Percentiles rank a stretch among this genome's conserved stretches.
phyloP scores from a whole-genome alignment of 2,113 vertebrate species.

The Onychostoma macrolepis region DNA sequence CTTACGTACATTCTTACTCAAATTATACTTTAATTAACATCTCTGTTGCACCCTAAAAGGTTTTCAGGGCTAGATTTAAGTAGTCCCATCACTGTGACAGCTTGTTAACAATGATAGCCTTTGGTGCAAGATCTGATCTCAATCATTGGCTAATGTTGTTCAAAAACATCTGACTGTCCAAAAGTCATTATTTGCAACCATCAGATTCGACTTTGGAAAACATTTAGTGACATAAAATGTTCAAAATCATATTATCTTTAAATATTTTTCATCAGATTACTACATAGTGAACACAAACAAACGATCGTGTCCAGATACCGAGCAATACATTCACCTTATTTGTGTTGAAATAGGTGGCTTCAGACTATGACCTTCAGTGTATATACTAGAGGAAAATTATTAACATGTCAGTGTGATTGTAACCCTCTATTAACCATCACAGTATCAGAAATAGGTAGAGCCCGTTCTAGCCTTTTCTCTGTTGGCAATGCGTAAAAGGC shows the following conservation, averaged over 20 bases:
- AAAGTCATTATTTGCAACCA: background rate
- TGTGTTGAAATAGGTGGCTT: background rate
- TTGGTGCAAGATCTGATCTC: background rate
- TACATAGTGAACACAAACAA: background rate
- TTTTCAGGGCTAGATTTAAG: background rate
- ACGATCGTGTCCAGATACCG: background rate
- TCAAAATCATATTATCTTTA: background rate
- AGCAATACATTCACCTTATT: background rate
- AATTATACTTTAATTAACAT: slow-evolving; percentile 22
- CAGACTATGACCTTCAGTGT: background rate
- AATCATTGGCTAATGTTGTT: background rate
- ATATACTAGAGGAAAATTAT: background rate
- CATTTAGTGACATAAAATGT: background rate
- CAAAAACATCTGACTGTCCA: background rate
- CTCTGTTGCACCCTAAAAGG: slow-evolving; percentile 51
- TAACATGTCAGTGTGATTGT: slow-evolving; percentile 7
- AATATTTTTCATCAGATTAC: background rate
- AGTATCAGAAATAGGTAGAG: background rate
- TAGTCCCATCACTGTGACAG: slow-evolving; percentile 20
- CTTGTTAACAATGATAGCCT: slow-evolving; percentile 26
- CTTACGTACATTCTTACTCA: background rate
- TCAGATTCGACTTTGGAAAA: background rate
- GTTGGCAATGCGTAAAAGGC: background rate
- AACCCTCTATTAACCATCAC: slow-evolving; percentile 15
- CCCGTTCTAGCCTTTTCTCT: background rate